Percentiles rank a stretch among this genome's conserved stretches.
phyloP scores from a whole-genome alignment of 2,113 vertebrate species.

The Syngnathus floridae region DNA sequence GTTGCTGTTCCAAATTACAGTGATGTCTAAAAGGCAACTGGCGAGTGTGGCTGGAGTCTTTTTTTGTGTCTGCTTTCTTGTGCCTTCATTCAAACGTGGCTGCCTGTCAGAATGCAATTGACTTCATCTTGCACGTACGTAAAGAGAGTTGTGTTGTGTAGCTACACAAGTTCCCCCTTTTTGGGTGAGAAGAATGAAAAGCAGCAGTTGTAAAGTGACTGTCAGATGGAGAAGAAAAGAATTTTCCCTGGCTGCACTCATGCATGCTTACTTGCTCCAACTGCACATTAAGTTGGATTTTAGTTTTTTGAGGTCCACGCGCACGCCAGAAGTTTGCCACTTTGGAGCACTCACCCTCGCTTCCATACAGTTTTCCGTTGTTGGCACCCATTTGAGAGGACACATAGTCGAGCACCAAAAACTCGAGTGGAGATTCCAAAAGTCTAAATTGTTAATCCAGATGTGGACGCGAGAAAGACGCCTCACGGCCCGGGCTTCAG shows the following conservation, averaged over 20 bases:
- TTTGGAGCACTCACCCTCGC: slow-evolving; percentile 81
- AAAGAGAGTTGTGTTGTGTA: background rate
- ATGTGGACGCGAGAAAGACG: slow-evolving; percentile 44
- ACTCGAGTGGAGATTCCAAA: slow-evolving; percentile 13
- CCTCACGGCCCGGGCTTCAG: background rate
- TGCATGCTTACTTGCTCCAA: background rate
- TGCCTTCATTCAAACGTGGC: no score
- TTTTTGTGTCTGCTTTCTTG: no score
- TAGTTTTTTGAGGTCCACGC: background rate
- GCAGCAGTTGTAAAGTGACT: background rate
- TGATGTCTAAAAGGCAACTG: no score
- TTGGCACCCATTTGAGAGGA: slow-evolving; percentile 91
- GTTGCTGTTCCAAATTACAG: no score
- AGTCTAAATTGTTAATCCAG: slow-evolving; percentile 70
- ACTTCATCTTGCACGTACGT: no score
- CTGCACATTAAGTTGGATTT: background rate
- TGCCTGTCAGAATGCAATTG: no score
- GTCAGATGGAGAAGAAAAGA: no score
- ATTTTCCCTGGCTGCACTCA: no score
- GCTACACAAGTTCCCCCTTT: no score
- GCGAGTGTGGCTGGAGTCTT: no score
- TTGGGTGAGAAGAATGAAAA: background rate
- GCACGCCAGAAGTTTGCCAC: background rate
- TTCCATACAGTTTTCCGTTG: slow-evolving; percentile 96
- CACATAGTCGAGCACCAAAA: slow-evolving; percentile 75